These are phyloP conservation scores for Conomelus anceps DNA, from an alignment of 2,888 invertebrate genomes.

Conservation along the genomic window DNA sequence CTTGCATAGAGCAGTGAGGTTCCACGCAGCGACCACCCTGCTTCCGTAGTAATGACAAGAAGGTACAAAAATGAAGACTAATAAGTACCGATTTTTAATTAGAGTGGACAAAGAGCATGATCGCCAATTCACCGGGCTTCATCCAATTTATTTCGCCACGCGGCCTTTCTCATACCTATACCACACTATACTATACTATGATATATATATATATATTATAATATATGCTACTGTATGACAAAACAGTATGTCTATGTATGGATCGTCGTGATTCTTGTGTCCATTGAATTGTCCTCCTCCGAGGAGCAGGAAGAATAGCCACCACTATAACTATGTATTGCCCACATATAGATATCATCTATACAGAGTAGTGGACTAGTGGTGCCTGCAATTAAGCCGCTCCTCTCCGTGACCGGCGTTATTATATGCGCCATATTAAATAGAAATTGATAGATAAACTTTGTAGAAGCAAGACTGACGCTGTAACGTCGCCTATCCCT, in stretches of 20 bases:
- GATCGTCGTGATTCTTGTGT: not conserved
- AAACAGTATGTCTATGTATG: no score
- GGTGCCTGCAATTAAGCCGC: not conserved
- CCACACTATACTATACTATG: not conserved
- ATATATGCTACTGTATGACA: no score
- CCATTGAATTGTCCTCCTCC: not conserved
- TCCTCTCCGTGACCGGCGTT: not conserved
- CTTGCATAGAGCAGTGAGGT: not conserved
- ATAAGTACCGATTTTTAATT: not conserved
- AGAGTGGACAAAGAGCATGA: not conserved
- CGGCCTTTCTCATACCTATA: not conserved
- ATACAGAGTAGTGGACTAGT: not conserved
- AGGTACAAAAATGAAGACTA: not conserved
- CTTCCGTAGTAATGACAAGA: not conserved
- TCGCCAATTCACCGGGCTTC: no score
- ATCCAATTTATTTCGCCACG: not conserved
- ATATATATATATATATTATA: not conserved
- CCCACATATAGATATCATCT: not conserved
- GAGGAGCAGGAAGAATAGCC: not conserved
- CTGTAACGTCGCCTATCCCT: not conserved
- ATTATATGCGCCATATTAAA: not conserved
- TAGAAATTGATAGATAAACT: not conserved
- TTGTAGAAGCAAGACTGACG: not conserved
- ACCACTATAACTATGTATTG: not conserved
- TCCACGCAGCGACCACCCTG: not conserved